Evolutionary conservation across 2,888 invertebrate species (phyloP).

Genomic region (Agrochola circellaris): DNA sequence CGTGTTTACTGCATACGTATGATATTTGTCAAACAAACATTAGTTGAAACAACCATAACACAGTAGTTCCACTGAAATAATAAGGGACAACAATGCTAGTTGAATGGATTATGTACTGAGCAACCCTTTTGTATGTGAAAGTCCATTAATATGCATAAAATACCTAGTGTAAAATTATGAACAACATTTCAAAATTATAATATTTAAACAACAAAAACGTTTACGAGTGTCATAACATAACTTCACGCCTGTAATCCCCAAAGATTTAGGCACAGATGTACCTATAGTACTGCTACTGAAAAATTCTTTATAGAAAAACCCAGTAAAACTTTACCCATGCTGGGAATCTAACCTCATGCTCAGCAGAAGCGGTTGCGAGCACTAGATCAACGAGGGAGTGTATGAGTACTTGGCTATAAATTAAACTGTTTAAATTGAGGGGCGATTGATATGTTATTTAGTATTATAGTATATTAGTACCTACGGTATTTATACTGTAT

Average conservation of each 20-base stretch:
- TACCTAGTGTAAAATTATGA: neutral
- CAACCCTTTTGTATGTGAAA: neutral
- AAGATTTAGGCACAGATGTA: neutral
- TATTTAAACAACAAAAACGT: neutral
- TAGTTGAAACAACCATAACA: constrained; percentile 18
- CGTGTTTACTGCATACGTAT: constrained; percentile 4
- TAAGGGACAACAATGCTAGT: neutral
- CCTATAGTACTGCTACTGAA: neutral
- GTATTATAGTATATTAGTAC: neutral
- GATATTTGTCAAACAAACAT: constrained; percentile 22
- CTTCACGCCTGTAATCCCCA: neutral
- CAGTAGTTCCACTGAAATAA: constrained; percentile 7
- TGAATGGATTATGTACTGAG: neutral
- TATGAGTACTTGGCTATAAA: neutral
- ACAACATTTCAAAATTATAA: neutral
- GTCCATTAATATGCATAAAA: neutral
- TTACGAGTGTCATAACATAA: neutral
- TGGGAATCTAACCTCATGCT: neutral
- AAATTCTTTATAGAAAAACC: no score
- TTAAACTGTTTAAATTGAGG: neutral
- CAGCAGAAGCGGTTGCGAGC: neutral
- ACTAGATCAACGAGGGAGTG: neutral
- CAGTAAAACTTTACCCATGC: neutral
- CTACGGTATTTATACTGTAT: neutral
- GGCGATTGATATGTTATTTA: neutral